These are phyloP conservation scores for Luidia sarsii DNA, from an alignment of 53 echinoderm and acorn worm genomes.

Conservation along the genomic window DNA sequence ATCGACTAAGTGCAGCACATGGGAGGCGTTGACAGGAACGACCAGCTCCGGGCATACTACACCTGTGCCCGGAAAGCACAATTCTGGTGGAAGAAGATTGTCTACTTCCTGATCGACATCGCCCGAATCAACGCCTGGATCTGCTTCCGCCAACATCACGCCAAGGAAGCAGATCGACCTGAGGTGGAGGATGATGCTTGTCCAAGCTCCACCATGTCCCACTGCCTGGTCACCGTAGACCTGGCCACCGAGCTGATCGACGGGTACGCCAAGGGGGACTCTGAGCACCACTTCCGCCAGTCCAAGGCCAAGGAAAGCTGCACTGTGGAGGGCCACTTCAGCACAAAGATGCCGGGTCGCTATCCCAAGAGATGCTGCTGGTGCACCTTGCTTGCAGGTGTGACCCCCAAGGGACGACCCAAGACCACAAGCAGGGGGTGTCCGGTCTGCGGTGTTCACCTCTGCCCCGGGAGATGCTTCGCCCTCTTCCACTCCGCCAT, in stretches of 20 bases:
- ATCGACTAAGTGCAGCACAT: slow-evolving; percentile 25
- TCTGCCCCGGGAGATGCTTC: slow-evolving; percentile 13
- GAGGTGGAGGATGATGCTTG: not conserved
- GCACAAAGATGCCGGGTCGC: slow-evolving; percentile 1
- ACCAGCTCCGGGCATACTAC: slow-evolving; percentile 44
- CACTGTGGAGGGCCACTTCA: slow-evolving; percentile 1
- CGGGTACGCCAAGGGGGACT: not conserved
- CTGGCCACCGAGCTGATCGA: slow-evolving; percentile 4
- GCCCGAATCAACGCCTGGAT: slow-evolving; percentile 17
- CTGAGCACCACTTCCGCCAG: not conserved
- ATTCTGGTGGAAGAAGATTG: slow-evolving; percentile 32
- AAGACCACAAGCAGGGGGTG: slow-evolving; percentile 20
- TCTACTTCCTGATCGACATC: slow-evolving; percentile 25
- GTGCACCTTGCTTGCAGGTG: not conserved
- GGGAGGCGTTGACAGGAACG: slow-evolving; percentile 53
- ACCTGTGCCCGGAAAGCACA: slow-evolving; percentile 35
- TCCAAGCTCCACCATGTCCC: not conserved
- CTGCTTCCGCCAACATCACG: not conserved
- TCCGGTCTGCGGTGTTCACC: slow-evolving; percentile 15
- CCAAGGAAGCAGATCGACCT: not conserved
- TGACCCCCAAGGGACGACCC: not conserved
- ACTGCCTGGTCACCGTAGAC: not conserved
- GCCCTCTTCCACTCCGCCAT: not conserved
- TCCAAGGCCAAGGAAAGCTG: not conserved
- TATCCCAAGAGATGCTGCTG: not conserved